These are phyloP conservation scores for Seladonia tumulorum DNA, from an alignment of 2,888 invertebrate species.

Conservation along the genomic window DNA sequence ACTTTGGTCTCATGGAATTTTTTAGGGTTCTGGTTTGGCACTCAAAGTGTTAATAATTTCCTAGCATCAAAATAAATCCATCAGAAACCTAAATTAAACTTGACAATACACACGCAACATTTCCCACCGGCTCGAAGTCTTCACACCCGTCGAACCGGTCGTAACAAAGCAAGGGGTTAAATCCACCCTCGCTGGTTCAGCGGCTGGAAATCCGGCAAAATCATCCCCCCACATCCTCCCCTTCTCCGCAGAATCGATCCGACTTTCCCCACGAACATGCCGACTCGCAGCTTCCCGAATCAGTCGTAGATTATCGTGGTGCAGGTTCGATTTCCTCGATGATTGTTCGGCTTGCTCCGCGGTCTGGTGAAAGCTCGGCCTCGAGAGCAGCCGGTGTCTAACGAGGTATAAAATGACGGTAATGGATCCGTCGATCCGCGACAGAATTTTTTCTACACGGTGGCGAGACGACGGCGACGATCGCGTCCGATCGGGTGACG, in stretches of 20 bases:
- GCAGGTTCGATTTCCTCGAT: slow-evolving; percentile 19
- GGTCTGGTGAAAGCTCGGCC: slow-evolving; percentile 36
- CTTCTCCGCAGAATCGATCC: slow-evolving; percentile 2
- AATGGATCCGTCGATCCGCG: slow-evolving; percentile 30
- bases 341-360: neutral
- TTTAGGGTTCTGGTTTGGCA: too few relatives aligned
- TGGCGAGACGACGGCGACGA: neutral
- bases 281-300: neutral
- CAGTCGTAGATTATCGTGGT: neutral
- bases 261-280: neutral
- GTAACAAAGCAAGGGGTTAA: neutral
- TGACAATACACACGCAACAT: neutral
- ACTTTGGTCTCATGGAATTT: too few relatives aligned
- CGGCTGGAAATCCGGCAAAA: neutral
- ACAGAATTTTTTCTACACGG: slow-evolving; percentile 32
- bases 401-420: slow-evolving; percentile 44
- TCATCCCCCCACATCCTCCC: neutral
- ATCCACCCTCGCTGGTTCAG: neutral
- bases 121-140: neutral
- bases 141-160: neutral
- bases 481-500: slow-evolving; percentile 42
- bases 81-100: neutral
- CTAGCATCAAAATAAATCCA: neutral
- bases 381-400: slow-evolving; percentile 16
- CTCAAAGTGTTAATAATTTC: neutral